Evolutionary conservation across 2,888 invertebrate species (phyloP), one percentile per base, ranked within the genome.

Genomic region (Creontiades dilutus): DNA sequence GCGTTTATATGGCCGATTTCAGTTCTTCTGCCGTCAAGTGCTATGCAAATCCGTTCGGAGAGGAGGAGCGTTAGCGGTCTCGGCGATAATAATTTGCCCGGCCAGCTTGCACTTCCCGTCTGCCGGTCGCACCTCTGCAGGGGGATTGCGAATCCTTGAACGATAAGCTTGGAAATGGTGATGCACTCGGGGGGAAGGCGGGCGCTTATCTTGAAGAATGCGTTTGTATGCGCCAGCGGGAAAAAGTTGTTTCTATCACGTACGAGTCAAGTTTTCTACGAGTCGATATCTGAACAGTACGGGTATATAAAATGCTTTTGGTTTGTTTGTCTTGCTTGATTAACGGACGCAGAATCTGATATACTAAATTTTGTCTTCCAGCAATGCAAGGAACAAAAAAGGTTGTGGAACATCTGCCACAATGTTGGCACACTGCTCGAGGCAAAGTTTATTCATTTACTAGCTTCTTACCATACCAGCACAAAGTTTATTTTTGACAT

Each of bases 1-100:
- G 23, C 68, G 68, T 68, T 68, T 68, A 23, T 68, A 68, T 68
- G 23, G 68, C 23, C 68, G 23, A 68, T 68, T 68, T 23, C 23
- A 68, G 68, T 27, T 68, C 27, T 68, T 68, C 68, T 23, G 23
- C 68, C 68, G 23, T 68, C 68, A 68, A 9, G 19, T 19, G 23
- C 23, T 23, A 23, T 19, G 23, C 19, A 68, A 68, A 23, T 12
- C 68, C 23, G 19, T 13, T 23, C 12, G 19, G 68, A 68, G 68
- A 68, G 23, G 68, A 68, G 68, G 27, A 68, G 68, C 68, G 68
- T 68, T 68, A 23, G 68, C 68, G 68, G 68, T 68, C 68, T 68
- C 52, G 16, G 52, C 13, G 52, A 52, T 52, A 52, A 52, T 52
- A 52, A 52, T 52, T 52, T 16, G 68, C 57, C 4, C n/a, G n/a